A percentile compares a stretch with the other conserved stretches of the same genome.
Conservation (phyloP, 1,140 invertebrate species). For the Meteorus sp. region DNA sequence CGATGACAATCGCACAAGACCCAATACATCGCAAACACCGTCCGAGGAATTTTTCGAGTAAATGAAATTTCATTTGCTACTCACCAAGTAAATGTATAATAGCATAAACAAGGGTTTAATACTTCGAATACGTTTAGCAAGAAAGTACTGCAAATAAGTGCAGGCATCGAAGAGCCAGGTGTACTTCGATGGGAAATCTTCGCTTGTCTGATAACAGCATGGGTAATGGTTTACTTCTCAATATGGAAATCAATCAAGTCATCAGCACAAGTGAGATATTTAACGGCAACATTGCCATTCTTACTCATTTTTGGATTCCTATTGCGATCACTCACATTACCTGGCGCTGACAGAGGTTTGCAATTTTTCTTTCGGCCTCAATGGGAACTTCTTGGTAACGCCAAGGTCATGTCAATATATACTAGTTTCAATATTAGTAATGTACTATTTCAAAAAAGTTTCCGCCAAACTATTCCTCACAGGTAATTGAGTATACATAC, state of each 20-base stretch:
- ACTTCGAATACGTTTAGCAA: constrained; percentile 63
- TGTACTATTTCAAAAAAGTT: neutral
- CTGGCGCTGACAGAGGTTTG: constrained; percentile 78
- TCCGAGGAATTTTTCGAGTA: constrained; percentile 88
- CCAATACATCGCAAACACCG: constrained; percentile 69
- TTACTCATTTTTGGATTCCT: constrained; percentile 80
- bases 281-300: constrained; percentile 86
- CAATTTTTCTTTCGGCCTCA: constrained; percentile 86
- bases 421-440: neutral
- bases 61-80: constrained; percentile 33
- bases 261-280: constrained; percentile 78
- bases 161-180: constrained; percentile 80
- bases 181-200: constrained; percentile 83
- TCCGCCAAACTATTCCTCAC: no score
- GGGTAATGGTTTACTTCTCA: constrained; percentile 90
- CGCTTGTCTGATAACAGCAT: constrained; percentile 81
- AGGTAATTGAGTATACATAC: no score
- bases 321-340: constrained; percentile 76
- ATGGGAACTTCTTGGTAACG: constrained; percentile 79
- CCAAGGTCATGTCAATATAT: constrained; percentile 64
- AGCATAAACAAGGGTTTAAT: no score
- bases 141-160: constrained; percentile 80
- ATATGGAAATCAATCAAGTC: constrained; percentile 91
- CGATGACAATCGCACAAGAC: constrained; percentile 61
- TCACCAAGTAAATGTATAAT: no score